A percentile compares a stretch with the other conserved stretches of the same genome.
Evolutionary conservation across 2,113 vertebrate genomes (phyloP).

Genomic region (Carassius carassius): DNA sequence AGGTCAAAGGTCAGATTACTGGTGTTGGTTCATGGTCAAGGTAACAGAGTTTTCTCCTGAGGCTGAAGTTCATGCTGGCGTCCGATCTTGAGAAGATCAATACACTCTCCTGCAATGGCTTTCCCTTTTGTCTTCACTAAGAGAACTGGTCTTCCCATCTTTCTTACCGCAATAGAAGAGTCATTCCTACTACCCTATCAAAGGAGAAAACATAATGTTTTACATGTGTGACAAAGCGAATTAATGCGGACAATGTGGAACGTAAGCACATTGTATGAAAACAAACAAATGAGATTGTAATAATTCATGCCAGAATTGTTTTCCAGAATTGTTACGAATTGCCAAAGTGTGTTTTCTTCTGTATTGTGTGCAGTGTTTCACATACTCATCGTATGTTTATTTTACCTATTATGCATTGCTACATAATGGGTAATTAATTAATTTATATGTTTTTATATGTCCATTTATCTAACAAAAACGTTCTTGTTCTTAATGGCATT

Average conservation of each 20-base stretch:
- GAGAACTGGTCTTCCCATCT: not conserved
- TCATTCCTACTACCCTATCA: not conserved
- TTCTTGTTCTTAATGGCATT: not conserved
- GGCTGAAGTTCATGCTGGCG: constrained; percentile 79
- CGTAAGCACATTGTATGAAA: not conserved
- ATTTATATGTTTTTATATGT: no score
- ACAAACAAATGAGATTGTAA: not conserved
- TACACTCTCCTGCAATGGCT: constrained; percentile 60
- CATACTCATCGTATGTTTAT: not conserved
- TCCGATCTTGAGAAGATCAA: constrained; percentile 87
- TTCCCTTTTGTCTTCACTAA: not conserved
- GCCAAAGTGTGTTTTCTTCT: not conserved
- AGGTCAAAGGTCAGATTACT: constrained; percentile 78
- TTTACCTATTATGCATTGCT: no score
- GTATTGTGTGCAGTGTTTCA: not conserved
- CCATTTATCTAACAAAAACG: no score
- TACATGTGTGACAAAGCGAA: no score
- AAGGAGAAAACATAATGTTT: not conserved
- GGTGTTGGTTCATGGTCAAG: constrained; percentile 86
- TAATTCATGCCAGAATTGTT: not conserved
- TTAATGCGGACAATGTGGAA: not conserved
- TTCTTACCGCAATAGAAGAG: not conserved
- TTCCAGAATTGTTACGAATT: not conserved
- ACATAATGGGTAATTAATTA: no score
- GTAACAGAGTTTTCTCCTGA: constrained; percentile 79